Evolutionary conservation across 2,797 vertebrate genomes (phyloP).

Genomic region (Hypotaenidia okinawae): DNA sequence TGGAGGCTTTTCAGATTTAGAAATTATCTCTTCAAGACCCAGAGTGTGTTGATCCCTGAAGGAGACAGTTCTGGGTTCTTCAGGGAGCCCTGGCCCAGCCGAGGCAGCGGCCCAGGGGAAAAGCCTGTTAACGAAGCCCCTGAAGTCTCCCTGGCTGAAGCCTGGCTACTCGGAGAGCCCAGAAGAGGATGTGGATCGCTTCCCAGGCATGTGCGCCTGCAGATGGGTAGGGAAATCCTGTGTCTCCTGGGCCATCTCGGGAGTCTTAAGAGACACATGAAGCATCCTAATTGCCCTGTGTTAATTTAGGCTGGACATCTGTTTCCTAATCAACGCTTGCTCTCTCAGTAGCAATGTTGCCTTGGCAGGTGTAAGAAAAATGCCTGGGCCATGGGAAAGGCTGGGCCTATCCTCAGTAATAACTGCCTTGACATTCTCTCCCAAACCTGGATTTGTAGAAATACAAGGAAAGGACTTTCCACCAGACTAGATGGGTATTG

Average conservation of each 20-base stretch:
- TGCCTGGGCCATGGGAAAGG: background rate
- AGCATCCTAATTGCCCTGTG: background rate
- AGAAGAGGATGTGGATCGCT: background rate
- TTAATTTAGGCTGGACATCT: constrained; percentile 36
- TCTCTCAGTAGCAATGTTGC: background rate
- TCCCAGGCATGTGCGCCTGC: background rate
- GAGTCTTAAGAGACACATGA: background rate
- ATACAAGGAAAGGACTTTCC: background rate
- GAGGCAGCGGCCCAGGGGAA: too few relatives aligned
- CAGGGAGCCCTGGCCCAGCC: background rate
- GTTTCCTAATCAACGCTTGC: constrained; percentile 4
- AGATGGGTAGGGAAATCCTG: constrained; percentile 8
- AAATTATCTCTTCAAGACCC: background rate
- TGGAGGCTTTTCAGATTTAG: background rate
- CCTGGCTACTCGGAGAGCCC: background rate
- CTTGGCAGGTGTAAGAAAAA: background rate
- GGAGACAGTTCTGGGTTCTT: background rate
- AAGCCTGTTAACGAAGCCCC: background rate
- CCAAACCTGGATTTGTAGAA: background rate
- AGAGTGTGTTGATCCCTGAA: background rate
- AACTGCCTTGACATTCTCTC: background rate
- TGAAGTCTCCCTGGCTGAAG: background rate
- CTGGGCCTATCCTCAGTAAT: background rate
- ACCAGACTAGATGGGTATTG: background rate
- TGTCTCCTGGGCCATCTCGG: background rate